These are phyloP conservation scores for Megamerina dolium DNA, from an alignment of 2,888 invertebrate genomes.

Conservation along the genomic window DNA sequence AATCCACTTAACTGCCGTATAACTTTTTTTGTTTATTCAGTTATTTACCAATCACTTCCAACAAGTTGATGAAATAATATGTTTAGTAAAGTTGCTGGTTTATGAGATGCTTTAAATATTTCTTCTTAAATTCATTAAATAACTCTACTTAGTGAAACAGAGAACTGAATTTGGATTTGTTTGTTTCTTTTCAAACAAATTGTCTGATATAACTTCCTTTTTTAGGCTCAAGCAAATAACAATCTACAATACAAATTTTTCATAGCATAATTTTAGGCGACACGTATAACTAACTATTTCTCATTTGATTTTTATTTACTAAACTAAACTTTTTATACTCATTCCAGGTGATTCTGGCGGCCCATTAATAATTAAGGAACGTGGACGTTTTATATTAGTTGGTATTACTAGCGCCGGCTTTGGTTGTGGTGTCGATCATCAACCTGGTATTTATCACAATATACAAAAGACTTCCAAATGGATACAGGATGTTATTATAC, in stretches of 20 bases:
- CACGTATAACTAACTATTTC: background rate
- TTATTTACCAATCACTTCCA: too few species aligned
- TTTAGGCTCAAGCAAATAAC: too few species aligned
- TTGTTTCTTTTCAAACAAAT: too few species aligned
- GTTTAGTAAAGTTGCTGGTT: too few species aligned
- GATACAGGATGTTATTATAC: constrained; percentile 55
- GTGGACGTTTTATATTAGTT: constrained; percentile 65
- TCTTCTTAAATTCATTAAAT: too few species aligned
- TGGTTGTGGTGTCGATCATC: constrained; percentile 78
- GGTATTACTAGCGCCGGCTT: constrained; percentile 83
- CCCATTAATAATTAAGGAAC: constrained; percentile 64
- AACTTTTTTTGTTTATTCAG: too few species aligned
- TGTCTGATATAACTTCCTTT: too few species aligned
- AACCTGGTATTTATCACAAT: constrained; percentile 82
- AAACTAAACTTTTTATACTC: background rate
- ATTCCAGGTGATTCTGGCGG: constrained; percentile 71
- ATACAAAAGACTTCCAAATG: constrained; percentile 64
- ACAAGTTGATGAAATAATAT: too few species aligned
- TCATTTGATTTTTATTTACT: background rate
- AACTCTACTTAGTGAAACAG: too few species aligned
- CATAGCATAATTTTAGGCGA: constrained; percentile 29
- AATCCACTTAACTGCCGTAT: too few species aligned
- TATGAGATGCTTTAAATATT: too few species aligned
- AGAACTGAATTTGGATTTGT: too few species aligned
- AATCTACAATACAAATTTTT: background rate